These are phyloP conservation scores for Hemicentrotus pulcherrimus DNA, from an alignment of 35 echinoderm and acorn worm species.

Conservation along the genomic window DNA sequence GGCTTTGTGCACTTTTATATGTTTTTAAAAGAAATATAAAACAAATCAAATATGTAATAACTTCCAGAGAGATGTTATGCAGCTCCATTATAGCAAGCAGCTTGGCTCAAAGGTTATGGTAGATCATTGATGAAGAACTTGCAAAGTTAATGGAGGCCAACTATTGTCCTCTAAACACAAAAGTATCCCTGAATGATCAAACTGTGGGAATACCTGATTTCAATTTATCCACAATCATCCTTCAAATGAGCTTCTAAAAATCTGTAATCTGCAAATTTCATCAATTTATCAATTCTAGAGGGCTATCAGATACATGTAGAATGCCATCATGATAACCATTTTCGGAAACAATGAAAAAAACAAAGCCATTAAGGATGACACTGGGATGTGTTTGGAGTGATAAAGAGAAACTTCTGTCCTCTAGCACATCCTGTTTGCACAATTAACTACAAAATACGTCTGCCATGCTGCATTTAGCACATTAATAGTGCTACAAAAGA, in stretches of 20 bases:
- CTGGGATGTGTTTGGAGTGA: not conserved
- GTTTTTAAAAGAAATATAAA: no score
- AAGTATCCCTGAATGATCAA: not conserved
- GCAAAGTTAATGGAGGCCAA: not conserved
- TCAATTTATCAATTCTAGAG: no score
- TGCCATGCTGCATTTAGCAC: not conserved
- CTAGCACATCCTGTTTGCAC: not conserved
- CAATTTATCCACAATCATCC: not conserved
- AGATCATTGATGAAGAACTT: not conserved
- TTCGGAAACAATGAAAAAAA: not conserved
- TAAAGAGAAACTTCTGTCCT: not conserved
- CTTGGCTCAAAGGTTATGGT: no score
- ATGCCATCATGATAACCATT: not conserved
- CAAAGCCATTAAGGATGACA: slow-evolving; percentile 10
- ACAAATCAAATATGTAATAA: no score
- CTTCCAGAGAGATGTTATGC: no score
- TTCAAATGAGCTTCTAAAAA: not conserved
- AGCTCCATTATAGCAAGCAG: no score
- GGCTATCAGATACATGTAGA: not conserved
- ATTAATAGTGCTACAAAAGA: not conserved
- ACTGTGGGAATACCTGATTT: not conserved
- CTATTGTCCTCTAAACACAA: not conserved
- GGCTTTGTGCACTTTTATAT: no score
- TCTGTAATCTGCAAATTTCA: no score
- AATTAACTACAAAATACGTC: not conserved